Conservation (phyloP, 1,140 invertebrate species). For the Oncopodura yosiiana region DNA sequence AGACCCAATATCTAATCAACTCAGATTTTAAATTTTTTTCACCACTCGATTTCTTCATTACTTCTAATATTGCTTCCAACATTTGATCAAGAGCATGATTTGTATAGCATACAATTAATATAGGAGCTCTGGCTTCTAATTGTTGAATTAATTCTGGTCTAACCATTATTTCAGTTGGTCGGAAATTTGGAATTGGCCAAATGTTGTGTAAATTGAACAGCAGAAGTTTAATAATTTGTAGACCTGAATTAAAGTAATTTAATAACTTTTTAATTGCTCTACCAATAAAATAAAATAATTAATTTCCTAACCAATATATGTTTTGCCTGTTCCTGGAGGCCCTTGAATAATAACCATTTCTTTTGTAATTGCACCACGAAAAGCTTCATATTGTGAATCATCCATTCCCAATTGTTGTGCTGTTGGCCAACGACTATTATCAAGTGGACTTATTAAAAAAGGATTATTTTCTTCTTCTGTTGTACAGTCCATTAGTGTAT, state of each 20-base stretch:
- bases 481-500: neutral
- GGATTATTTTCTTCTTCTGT: neutral
- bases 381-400: conserved; percentile 49
- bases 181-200: conserved; percentile 20
- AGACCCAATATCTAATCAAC: conserved; percentile 61
- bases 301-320: conserved; percentile 30
- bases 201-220: conserved; percentile 42
- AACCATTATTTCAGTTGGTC: conserved; percentile 45
- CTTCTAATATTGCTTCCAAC: conserved; percentile 55
- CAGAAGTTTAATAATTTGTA: conserved; percentile 53
- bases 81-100: conserved; percentile 86
- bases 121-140: conserved; percentile 41
- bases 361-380: conserved; percentile 48
- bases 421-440: conserved; percentile 39
- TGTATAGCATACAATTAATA: conserved; percentile 71
- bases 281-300: conserved; percentile 8
- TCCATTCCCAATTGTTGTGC: conserved; percentile 44
- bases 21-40: conserved; percentile 24
- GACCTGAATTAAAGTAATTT: conserved; percentile 49
- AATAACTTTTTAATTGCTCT: conserved; percentile 48
- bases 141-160: neutral
- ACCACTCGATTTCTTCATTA: conserved; percentile 40
- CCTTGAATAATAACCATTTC: conserved; percentile 58
- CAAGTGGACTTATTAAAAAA: neutral
- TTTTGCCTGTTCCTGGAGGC: conserved; percentile 43